phyloP scores from a whole-genome alignment of 1,140 invertebrate species.

The Atta cephalotes region DNA sequence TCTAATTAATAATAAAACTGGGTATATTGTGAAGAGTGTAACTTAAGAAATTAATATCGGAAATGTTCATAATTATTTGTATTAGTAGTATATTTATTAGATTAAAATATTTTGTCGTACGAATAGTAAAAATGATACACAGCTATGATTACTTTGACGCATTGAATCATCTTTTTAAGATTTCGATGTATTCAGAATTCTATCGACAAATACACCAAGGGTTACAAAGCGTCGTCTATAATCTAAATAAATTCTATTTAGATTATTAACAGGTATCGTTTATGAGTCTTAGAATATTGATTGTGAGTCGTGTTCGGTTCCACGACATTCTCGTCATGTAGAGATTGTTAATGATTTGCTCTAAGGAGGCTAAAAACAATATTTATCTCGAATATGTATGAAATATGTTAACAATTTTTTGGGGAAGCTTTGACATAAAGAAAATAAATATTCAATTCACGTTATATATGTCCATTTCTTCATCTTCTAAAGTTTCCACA shows the following conservation, averaged over 20 bases:
- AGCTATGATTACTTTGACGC: not conserved
- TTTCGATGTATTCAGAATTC: conserved; percentile 18
- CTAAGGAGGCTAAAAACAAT: conserved; percentile 70
- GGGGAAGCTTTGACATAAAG: not conserved
- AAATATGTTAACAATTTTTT: conserved; percentile 52
- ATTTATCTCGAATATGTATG: conserved; percentile 51
- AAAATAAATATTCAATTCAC: conserved; percentile 42
- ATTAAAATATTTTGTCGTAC: conserved; percentile 4
- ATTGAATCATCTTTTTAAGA: not conserved
- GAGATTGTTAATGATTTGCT: conserved; percentile 53
- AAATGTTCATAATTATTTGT: conserved; percentile 46
- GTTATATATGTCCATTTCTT: not conserved
- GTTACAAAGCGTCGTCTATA: conserved; percentile 3
- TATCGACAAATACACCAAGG: not conserved
- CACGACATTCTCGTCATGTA: conserved; percentile 39
- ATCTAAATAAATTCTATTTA: conserved; percentile 50
- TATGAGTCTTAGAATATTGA: conserved; percentile 34
- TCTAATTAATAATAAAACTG: conserved; percentile 36
- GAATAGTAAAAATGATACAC: not conserved
- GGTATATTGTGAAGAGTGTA: conserved; percentile 9
- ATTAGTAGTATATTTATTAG: conserved; percentile 22
- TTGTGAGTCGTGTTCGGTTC: conserved; percentile 32
- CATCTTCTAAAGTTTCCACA: conserved; percentile 35
- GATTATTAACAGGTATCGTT: conserved; percentile 51
- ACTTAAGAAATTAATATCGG: conserved; percentile 32